Conservation (phyloP, 2,888 invertebrate species). For the Cylindroiulus punctatus region DNA sequence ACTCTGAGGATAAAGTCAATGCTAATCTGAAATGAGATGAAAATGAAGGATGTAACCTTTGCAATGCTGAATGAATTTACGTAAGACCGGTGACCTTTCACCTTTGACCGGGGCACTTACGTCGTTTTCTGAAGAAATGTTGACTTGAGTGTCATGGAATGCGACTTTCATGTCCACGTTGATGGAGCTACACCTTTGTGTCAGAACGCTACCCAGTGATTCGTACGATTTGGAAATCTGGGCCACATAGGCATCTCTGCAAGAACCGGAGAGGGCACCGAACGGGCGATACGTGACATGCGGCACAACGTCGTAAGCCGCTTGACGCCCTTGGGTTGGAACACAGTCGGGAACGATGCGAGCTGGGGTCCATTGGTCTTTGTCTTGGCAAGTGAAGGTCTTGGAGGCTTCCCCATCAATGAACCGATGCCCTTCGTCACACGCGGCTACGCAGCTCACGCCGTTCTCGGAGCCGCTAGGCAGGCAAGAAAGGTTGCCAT, state of each 20-base stretch:
- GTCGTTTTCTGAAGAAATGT: conserved; percentile 63
- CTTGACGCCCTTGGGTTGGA: conserved; percentile 93
- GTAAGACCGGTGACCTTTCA: not conserved
- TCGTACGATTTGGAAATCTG: conserved; percentile 77
- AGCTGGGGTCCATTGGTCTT: conserved; percentile 84
- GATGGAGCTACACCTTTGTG: conserved; percentile 92
- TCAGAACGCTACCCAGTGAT: conserved; percentile 81
- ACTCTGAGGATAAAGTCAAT: conserved; percentile 90
- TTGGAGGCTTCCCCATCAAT: conserved; percentile 90
- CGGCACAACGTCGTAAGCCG: conserved; percentile 90
- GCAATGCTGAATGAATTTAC: not conserved
- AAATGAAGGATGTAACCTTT: not conserved
- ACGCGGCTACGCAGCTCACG: conserved; percentile 85
- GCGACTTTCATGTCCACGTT: conserved; percentile 95
- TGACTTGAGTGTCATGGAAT: conserved; percentile 78
- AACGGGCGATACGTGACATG: conserved; percentile 87
- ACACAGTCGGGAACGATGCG: conserved; percentile 95
- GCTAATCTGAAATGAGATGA: conserved; percentile 63
- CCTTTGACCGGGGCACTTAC: conserved; percentile 56
- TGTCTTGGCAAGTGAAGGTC: conserved; percentile 84
- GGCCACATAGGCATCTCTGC: conserved; percentile 81
- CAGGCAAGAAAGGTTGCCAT: conserved; percentile 87
- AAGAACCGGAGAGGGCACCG: conserved; percentile 85
- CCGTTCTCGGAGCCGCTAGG: conserved; percentile 75
- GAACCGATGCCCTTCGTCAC: conserved; percentile 82